Conservation (phyloP, 2,113 vertebrate genomes). For the Galemys pyrenaicus region DNA sequence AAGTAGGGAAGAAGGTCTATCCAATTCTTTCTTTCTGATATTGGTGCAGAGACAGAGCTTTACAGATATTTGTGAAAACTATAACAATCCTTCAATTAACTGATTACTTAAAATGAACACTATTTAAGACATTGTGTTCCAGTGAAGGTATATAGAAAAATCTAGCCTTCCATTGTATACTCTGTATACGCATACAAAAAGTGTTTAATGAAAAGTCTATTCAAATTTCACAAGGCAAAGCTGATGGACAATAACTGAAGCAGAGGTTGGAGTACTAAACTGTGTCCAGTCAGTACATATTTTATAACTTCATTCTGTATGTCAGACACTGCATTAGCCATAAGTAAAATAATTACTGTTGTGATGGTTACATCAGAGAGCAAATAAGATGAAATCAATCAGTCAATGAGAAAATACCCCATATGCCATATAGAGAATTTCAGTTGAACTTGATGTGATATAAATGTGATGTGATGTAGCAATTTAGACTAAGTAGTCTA, state of each 20-base stretch:
- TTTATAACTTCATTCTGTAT: neutral
- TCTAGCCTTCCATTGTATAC: neutral
- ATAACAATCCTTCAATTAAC: rapidly evolving
- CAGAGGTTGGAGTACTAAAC: neutral
- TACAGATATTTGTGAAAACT: neutral
- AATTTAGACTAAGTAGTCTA: neutral
- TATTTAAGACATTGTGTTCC: neutral
- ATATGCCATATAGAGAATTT: neutral
- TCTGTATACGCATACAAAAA: too few species aligned
- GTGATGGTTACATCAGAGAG: neutral
- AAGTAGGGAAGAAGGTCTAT: neutral
- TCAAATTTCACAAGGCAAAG: neutral
- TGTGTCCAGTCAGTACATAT: neutral
- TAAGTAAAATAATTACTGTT: neutral
- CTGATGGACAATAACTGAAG: neutral
- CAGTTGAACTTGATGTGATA: neutral
- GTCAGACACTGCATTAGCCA: neutral
- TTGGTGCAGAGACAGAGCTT: neutral
- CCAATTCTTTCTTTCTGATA: neutral
- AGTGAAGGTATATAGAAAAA: neutral
- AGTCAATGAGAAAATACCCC: neutral
- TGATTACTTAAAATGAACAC: neutral
- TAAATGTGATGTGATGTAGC: neutral
- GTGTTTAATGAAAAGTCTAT: neutral
- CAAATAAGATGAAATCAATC: neutral